These are phyloP conservation scores for Butorides virescens DNA, from an alignment of 2,113 vertebrate species.

Conservation along the genomic window DNA sequence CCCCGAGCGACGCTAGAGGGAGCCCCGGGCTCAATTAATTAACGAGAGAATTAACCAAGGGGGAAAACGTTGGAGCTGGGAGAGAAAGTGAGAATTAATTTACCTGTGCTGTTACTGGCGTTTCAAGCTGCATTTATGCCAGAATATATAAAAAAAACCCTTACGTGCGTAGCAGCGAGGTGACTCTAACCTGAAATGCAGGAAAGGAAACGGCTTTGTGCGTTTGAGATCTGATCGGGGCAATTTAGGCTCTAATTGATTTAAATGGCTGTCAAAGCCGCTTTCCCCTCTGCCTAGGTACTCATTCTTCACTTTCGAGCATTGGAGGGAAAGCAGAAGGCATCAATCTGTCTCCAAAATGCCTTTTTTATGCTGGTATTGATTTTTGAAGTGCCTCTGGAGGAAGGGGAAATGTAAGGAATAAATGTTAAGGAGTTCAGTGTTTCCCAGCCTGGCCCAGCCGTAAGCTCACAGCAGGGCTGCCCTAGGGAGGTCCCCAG, in stretches of 20 bases:
- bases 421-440: not conserved
- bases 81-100: not conserved
- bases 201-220: not conserved
- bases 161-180: accelerated
- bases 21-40: conserved; percentile 44
- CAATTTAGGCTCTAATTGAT: not conserved
- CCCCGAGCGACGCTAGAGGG: conserved; percentile 45
- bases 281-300: not conserved
- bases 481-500: not conserved
- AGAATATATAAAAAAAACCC: accelerated
- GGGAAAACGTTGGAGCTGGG: not conserved
- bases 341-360: not conserved
- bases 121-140: not conserved
- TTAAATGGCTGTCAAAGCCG: accelerated
- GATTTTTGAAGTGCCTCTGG: not conserved
- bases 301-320: not conserved
- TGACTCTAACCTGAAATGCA: accelerated
- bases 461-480: accelerated
- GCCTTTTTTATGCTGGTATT: not conserved
- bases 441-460: not conserved
- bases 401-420: not conserved
- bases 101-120: not conserved
- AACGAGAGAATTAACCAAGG: not conserved
- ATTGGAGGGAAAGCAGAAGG: not conserved
- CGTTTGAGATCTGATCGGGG: not conserved